Conservation (phyloP, 2,797 vertebrate species). For the Schizothorax lantsangensis region DNA sequence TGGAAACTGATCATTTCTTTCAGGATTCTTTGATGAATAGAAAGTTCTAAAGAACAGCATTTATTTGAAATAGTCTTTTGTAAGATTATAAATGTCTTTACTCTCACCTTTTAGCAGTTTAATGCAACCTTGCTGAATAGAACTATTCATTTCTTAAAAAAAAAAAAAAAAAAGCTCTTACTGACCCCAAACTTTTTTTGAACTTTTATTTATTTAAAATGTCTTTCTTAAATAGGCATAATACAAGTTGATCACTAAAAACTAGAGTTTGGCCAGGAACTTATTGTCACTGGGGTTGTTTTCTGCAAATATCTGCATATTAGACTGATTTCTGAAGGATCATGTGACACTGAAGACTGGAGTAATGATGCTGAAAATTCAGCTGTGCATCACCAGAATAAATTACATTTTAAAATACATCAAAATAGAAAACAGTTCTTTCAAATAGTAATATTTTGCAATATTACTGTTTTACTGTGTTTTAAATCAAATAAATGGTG, state of each 20-base stretch:
- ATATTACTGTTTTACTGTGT: background rate
- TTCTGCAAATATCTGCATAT: background rate
- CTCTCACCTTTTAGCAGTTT: background rate
- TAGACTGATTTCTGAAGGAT: background rate
- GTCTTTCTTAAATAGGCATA: too few relatives aligned
- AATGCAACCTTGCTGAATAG: background rate
- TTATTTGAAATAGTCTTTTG: background rate
- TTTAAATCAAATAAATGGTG: background rate
- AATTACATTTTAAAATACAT: background rate
- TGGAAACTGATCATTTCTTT: background rate
- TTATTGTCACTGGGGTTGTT: background rate
- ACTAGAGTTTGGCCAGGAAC: background rate
- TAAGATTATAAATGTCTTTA: background rate
- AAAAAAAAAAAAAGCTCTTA: too few relatives aligned
- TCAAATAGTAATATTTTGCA: background rate
- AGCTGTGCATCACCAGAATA: background rate
- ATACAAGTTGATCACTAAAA: background rate
- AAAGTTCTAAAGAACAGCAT: background rate
- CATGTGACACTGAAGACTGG: background rate
- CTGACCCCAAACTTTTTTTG: too few relatives aligned
- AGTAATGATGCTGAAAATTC: background rate
- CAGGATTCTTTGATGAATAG: background rate
- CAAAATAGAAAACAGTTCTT: background rate
- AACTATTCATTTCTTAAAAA: background rate
- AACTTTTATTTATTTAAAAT: too few relatives aligned